These are phyloP conservation scores for Penaeus chinensis DNA, from an alignment of 1,140 invertebrate genomes.

Conservation along the genomic window DNA sequence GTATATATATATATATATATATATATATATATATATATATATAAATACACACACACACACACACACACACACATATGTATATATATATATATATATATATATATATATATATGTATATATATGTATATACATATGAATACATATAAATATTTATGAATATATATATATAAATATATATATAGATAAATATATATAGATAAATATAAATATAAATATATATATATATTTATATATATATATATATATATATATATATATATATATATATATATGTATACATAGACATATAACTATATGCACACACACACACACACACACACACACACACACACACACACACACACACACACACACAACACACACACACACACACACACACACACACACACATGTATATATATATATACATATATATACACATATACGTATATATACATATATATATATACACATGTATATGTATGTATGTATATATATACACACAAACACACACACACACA, in stretches of 20 bases:
- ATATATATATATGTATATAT: too few relatives aligned
- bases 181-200: neutral
- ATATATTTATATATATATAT: neutral
- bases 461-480: too few relatives aligned
- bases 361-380: too few relatives aligned
- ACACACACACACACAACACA: neutral
- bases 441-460: too few relatives aligned
- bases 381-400: neutral
- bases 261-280: too few relatives aligned
- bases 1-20: neutral
- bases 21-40: slow-evolving; percentile 1
- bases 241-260: neutral
- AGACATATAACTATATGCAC: too few relatives aligned
- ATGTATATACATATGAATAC: too few relatives aligned
- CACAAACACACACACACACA: too few relatives aligned
- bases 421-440: neutral
- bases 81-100: neutral
- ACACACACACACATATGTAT: neutral
- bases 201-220: slow-evolving; percentile 5
- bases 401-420: slow-evolving; percentile 3
- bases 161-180: slow-evolving; percentile 11
- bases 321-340: too few relatives aligned
- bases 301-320: too few relatives aligned
- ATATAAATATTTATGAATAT: neutral
- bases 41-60: neutral